These are phyloP conservation scores for Scelioninae gen. 2 DNA, from an alignment of 2,888 invertebrate species.

Conservation along the genomic window DNA sequence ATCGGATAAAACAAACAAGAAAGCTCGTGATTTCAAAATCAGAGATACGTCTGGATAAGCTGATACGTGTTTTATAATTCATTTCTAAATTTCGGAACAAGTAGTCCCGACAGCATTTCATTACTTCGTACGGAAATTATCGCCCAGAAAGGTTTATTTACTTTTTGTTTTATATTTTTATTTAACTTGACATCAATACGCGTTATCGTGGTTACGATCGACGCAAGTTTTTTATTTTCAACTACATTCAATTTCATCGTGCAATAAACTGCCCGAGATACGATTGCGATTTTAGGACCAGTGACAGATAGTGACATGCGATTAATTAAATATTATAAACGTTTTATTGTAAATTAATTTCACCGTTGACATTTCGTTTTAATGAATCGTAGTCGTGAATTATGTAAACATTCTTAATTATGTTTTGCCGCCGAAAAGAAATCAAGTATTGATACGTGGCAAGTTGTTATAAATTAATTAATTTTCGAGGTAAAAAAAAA, in stretches of 20 bases:
- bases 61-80: constrained; percentile 41
- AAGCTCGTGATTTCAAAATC: constrained; percentile 54
- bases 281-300: constrained; percentile 32
- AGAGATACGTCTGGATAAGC: constrained; percentile 56
- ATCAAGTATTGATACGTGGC: constrained; percentile 33
- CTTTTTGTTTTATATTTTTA: constrained; percentile 21
- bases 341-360: constrained; percentile 31
- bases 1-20: constrained; percentile 52
- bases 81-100: constrained; percentile 53
- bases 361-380: constrained; percentile 18
- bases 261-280: constrained; percentile 44
- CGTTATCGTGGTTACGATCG: constrained; percentile 38
- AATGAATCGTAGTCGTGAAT: constrained; percentile 38
- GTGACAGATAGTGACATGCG: constrained; percentile 41
- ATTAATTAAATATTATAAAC: constrained; percentile 47
- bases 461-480: constrained; percentile 49
- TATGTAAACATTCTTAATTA: constrained; percentile 53
- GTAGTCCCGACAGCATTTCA: constrained; percentile 48
- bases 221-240: constrained; percentile 22
- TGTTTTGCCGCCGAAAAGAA: constrained; percentile 46
- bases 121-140: constrained; percentile 46
- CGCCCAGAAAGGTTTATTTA: constrained; percentile 16
- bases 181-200: constrained; percentile 36
- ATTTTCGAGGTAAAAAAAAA: constrained; percentile 11
- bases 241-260: constrained; percentile 33